These are phyloP conservation scores for Brenthis daphne DNA, from an alignment of 2,888 invertebrate genomes.

Conservation along the genomic window DNA sequence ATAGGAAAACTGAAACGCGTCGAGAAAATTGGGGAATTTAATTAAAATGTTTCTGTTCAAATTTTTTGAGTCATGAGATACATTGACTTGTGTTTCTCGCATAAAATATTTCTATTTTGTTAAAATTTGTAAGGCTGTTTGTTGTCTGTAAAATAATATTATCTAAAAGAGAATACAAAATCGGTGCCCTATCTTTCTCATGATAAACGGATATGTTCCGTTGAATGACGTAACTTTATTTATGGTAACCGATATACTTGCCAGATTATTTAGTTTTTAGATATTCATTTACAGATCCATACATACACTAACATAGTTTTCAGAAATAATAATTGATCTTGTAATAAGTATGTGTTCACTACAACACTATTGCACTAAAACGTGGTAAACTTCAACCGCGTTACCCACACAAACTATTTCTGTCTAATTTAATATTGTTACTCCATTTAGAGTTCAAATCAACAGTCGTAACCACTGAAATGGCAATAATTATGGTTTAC, in stretches of 20 bases:
- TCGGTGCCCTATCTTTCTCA: too few species aligned
- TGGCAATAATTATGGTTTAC: constrained; percentile 11
- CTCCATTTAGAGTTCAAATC: constrained; percentile 22
- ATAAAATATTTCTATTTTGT: not conserved
- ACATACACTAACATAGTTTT: too few species aligned
- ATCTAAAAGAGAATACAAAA: not conserved
- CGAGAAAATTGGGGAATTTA: constrained; percentile 64
- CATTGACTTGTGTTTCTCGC: constrained; percentile 9
- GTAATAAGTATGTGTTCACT: not conserved
- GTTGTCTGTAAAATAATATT: not conserved
- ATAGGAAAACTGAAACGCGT: constrained; percentile 62
- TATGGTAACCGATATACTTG: too few species aligned
- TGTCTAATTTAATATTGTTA: constrained; percentile 20
- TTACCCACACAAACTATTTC: constrained; percentile 17
- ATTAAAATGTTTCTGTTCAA: constrained; percentile 54
- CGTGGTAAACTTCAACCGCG: not conserved
- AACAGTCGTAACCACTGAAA: constrained; percentile 19
- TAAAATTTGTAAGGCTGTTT: not conserved
- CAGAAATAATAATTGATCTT: too few species aligned
- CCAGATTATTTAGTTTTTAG: too few species aligned
- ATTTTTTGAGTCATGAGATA: constrained; percentile 30
- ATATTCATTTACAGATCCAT: too few species aligned
- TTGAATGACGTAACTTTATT: not conserved
- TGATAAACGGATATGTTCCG: not conserved
- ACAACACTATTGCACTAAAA: constrained; percentile 6